phyloP scores from a whole-genome alignment of 92 coral and sea anemone species.

The Anthopleura xanthogrammica region DNA sequence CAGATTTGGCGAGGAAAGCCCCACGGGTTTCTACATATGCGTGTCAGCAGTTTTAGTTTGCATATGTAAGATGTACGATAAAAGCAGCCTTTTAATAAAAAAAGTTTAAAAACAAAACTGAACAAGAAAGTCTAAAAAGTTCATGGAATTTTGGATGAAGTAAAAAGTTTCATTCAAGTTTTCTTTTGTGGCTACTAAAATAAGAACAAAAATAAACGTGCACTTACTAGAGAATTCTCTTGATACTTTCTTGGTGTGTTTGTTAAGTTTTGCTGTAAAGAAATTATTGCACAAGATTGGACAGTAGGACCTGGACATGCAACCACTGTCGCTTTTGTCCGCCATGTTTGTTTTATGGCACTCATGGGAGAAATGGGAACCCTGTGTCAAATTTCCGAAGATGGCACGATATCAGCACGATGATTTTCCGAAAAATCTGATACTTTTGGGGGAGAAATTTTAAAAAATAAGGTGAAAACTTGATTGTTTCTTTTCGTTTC shows the following conservation, averaged over 20 bases:
- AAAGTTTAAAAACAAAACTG: too few relatives aligned
- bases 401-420: constrained; percentile 2
- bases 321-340: neutral
- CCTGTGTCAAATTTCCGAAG: constrained; percentile 25
- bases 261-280: neutral
- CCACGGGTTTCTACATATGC: too few relatives aligned
- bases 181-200: neutral
- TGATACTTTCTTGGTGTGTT: neutral
- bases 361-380: neutral
- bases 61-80: too few relatives aligned
- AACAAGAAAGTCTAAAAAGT: too few relatives aligned
- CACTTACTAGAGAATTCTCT: neutral
- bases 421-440: neutral
- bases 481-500: neutral
- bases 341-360: constrained; percentile 2
- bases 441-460: neutral
- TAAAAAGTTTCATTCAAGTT: neutral
- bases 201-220: neutral
- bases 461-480: neutral
- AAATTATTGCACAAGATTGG: neutral
- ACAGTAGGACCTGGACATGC: too few relatives aligned
- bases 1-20: too few relatives aligned
- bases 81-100: too few relatives aligned
- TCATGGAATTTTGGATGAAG: too few relatives aligned
- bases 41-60: too few relatives aligned